Base-by-base conservation (phyloP, 1,140 invertebrate genomes). In the Ips nitidus region DNA sequence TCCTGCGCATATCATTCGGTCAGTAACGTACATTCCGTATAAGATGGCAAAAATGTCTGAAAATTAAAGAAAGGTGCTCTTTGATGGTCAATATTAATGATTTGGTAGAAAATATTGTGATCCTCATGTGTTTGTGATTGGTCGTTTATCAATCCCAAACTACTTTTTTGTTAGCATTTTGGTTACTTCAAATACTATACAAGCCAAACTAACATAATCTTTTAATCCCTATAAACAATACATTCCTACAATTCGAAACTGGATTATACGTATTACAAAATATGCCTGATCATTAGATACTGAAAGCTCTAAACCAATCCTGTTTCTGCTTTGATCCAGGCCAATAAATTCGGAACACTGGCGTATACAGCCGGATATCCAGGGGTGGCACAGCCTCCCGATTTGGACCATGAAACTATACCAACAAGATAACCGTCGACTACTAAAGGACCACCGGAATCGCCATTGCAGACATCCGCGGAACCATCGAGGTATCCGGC, bases 1-100 rank as follows among this genome's bases (percentile, higher is more conserved):
- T 6, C 93, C 93, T 1, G 93, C 94, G 76, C 94, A 96, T 1
- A 95, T 50, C 4, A 92, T 86, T 0, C 85, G 83, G 37, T 63
- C 61, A 8, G 64, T 66, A 5, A 66, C 45, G 5, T 56, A 22
- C 22, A 22, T 22, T 22, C 22, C 22, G 22, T 22, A 22, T 22
- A 22, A 22, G 22, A 22, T 22, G 22, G 22, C 22, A 22, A 22
- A 22, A 22, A 22, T 22, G 22, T 22, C 22, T 22, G 22, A 22
- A 22, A 22, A 22, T 22, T 22, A 22, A 22, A 22, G 22, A 22
- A 22, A 22, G 22, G 22, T 22, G 22, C 22, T 22, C 22, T 22
- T 22, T 22, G 22, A 0, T 22, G 22, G 22, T 22, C 22, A 22
- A 22, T 22, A 22, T 22, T 22, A 22, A 22, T 22, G 22, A 22